Conservation (phyloP, 2,888 invertebrate species). For the Amphimallon solstitiale region DNA sequence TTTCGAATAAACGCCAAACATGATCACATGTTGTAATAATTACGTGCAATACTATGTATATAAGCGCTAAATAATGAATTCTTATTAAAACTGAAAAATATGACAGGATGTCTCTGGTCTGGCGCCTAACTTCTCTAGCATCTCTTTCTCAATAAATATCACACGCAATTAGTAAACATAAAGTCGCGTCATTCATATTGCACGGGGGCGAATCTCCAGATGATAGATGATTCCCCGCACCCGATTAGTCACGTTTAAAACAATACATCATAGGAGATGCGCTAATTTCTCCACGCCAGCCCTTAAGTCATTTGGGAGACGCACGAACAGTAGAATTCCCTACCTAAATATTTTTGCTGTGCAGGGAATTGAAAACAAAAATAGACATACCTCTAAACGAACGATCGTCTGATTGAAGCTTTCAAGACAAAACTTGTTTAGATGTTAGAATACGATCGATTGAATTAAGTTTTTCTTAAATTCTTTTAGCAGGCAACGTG, state of each 20-base stretch:
- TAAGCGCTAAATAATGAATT: conserved; percentile 8
- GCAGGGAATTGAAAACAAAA: too few species aligned
- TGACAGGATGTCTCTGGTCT: conserved; percentile 18
- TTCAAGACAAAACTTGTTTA: too few species aligned
- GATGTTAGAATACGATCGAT: too few species aligned
- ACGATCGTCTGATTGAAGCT: too few species aligned
- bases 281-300: conserved; percentile 45
- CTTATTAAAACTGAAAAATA: conserved; percentile 3
- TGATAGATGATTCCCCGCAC: conserved; percentile 51
- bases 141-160: conserved; percentile 48
- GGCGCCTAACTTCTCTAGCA: conserved; percentile 21
- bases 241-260: conserved; percentile 51
- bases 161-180: conserved; percentile 51
- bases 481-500: too few species aligned
- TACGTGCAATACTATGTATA: too few species aligned
- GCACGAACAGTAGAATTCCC: too few species aligned
- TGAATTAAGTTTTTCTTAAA: too few species aligned
- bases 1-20: not conserved
- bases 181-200: conserved; percentile 51
- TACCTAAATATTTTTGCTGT: too few species aligned
- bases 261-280: conserved; percentile 50
- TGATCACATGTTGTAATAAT: too few species aligned
- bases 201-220: conserved; percentile 38
- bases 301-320: conserved; percentile 13
- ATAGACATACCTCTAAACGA: too few species aligned